A percentile compares a stretch with the other conserved stretches of the same genome.
These are phyloP conservation scores for Trachymyrmex septentrionalis DNA, from an alignment of 1,140 invertebrate species.

Conservation along the genomic window DNA sequence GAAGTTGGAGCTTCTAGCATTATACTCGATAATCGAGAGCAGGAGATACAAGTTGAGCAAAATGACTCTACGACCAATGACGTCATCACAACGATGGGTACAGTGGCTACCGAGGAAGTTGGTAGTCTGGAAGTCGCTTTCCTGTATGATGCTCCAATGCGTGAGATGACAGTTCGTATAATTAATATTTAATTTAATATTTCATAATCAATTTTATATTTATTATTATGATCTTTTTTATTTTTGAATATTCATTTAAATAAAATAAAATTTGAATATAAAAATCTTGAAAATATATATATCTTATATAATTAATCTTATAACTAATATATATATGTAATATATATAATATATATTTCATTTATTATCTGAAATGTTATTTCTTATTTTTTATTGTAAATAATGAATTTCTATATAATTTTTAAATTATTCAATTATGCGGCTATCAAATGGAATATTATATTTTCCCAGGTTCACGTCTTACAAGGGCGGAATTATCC, in stretches of 20 bases:
- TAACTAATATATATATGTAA: neutral
- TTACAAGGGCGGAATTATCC: constrained; percentile 94
- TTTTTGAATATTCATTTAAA: neutral
- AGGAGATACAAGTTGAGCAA: constrained; percentile 82
- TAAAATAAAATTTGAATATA: neutral
- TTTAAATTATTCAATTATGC: neutral
- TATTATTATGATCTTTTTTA: neutral
- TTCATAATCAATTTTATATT: neutral
- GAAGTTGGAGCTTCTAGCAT: constrained; percentile 82
- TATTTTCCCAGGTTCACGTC: constrained; percentile 89
- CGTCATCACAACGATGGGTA: constrained; percentile 80
- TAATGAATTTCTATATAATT: neutral
- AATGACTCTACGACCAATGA: constrained; percentile 78
- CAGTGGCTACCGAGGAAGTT: constrained; percentile 86
- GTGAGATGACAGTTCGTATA: constrained; percentile 92
- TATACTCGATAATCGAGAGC: constrained; percentile 81
- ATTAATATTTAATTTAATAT: neutral
- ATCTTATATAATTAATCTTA: neutral
- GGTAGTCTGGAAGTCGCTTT: constrained; percentile 95
- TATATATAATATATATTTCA: neutral
- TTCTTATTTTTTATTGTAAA: neutral
- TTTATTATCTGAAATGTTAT: neutral
- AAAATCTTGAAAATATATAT: neutral
- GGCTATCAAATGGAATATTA: neutral
- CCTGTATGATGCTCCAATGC: constrained; percentile 94